Evolutionary conservation across 2,797 vertebrate species (phyloP).

Genomic region (Onychomys torridus): DNA sequence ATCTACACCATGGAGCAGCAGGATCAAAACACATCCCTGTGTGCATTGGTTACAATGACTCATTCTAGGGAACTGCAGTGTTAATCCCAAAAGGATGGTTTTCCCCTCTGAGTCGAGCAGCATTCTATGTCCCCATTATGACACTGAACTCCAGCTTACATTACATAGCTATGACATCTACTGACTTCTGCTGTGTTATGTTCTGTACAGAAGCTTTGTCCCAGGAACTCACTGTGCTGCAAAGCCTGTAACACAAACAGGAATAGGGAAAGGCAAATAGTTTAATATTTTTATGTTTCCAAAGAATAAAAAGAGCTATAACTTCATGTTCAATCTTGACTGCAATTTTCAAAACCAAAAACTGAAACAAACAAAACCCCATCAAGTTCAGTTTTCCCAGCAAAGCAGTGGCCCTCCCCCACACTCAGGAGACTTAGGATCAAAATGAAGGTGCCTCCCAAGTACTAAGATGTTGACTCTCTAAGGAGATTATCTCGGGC

Average conservation of each 20-base stretch:
- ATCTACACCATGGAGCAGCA: background rate
- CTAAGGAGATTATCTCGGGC: too few relatives aligned
- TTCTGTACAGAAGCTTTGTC: conserved; percentile 82
- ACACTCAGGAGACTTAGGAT: background rate
- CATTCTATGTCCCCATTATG: background rate
- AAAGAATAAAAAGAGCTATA: background rate
- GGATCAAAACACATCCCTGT: background rate
- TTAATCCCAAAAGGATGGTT: background rate
- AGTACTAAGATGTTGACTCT: too few relatives aligned
- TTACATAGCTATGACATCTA: background rate
- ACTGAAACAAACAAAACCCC: background rate
- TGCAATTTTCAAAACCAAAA: background rate
- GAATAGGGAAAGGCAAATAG: background rate
- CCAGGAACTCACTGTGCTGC: conserved; percentile 92
- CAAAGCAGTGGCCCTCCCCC: background rate
- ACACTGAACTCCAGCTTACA: background rate
- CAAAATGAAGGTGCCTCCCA: background rate
- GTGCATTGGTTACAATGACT: background rate
- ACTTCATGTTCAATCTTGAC: background rate
- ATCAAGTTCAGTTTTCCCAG: background rate
- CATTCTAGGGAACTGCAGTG: background rate
- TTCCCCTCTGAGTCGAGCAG: background rate
- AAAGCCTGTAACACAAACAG: conserved; percentile 90
- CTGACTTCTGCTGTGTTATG: background rate
- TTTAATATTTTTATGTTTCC: conserved; percentile 18